phyloP scores from a whole-genome alignment of 2,797 vertebrate genomes.

The Podarcis lilfordi region DNA sequence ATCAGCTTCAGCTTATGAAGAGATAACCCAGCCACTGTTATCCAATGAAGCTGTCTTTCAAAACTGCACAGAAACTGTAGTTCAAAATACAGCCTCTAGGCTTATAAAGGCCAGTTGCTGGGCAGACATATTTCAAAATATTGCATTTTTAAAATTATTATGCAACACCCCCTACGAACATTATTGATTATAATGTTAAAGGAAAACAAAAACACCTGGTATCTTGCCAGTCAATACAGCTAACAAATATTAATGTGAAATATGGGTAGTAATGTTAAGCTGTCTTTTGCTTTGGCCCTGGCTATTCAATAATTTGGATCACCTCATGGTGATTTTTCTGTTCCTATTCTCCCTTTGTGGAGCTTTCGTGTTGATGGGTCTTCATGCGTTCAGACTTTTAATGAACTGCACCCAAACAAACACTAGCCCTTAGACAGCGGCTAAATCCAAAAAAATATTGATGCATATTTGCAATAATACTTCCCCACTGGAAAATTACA shows the following conservation, averaged over 20 bases:
- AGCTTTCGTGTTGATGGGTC: background rate
- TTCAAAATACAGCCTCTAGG: too few species aligned
- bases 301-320: background rate
- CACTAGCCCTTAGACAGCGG: background rate
- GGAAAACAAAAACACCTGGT: background rate
- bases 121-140: too few species aligned
- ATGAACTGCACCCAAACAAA: background rate
- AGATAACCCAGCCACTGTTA: too few species aligned
- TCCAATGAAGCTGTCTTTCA: too few species aligned
- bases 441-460: background rate
- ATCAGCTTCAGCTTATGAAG: too few species aligned
- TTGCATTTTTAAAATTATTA: too few species aligned
- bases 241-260: background rate
- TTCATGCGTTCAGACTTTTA: background rate
- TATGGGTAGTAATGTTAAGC: background rate
- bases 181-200: too few species aligned
- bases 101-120: too few species aligned
- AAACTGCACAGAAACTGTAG: too few species aligned
- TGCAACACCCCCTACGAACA: background rate
- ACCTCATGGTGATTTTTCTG: background rate
- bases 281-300: too few species aligned
- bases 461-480: background rate
- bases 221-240: background rate
- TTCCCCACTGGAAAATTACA: background rate
- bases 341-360: background rate